Conservation (phyloP, 2,888 invertebrate genomes). For the Dasypogon diadema region DNA sequence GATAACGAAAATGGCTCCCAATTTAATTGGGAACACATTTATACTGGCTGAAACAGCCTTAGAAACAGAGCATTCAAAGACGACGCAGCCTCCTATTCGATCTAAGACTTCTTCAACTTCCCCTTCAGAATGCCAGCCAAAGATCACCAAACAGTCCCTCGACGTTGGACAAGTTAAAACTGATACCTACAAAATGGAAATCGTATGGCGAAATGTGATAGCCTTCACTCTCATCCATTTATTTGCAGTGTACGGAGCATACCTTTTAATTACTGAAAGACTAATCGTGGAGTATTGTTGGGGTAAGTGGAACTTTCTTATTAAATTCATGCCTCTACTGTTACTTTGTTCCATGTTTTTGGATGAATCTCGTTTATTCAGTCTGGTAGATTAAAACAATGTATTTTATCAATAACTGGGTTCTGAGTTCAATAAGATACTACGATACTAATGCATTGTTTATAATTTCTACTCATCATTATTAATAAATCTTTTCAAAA, state of each 20-base stretch:
- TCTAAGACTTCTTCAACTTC: background rate
- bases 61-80: slow-evolving; percentile 18
- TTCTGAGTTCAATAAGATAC: too few species aligned
- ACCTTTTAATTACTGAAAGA: slow-evolving; percentile 67
- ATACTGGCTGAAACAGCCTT: slow-evolving; percentile 70
- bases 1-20: slow-evolving; percentile 72
- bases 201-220: slow-evolving; percentile 85
- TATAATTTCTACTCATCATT: too few species aligned
- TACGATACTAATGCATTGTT: too few species aligned
- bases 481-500: too few species aligned
- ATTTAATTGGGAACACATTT: slow-evolving; percentile 73
- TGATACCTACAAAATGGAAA: slow-evolving; percentile 71
- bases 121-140: background rate
- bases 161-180: slow-evolving; percentile 41
- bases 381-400: too few species aligned
- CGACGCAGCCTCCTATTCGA: background rate
- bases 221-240: slow-evolving; percentile 79
- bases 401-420: too few species aligned
- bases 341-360: too few species aligned
- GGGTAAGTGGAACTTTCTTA: slow-evolving; percentile 71
- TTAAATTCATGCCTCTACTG: too few species aligned
- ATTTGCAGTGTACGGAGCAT: slow-evolving; percentile 74
- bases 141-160: slow-evolving; percentile 42
- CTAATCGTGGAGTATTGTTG: slow-evolving; percentile 65
- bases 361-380: too few species aligned